A percentile compares a stretch with the other conserved stretches of the same genome.
Conservation (phyloP, 1,140 invertebrate species). For the Pseudoatta argentina region DNA sequence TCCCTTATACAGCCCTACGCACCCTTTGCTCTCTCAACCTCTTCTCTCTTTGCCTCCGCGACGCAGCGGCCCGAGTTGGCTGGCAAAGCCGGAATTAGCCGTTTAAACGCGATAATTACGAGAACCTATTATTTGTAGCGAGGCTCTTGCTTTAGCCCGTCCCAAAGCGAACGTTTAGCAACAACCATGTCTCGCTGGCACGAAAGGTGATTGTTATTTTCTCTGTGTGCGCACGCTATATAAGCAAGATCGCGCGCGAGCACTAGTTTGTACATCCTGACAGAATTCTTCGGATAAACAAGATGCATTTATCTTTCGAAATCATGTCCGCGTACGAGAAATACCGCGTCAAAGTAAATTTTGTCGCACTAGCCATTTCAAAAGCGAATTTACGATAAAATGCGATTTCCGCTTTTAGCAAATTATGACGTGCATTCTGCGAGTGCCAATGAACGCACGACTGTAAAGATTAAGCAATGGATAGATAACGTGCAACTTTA, state of each 20-base stretch:
- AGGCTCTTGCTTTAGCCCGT: constrained; percentile 48
- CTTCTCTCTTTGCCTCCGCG: neutral
- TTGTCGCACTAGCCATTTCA: constrained; percentile 10
- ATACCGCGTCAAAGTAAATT: neutral
- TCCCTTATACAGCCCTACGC: constrained; percentile 8
- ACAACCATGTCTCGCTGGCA: constrained; percentile 22
- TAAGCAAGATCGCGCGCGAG: neutral
- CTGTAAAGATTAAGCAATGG: neutral
- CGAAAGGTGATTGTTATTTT: constrained; percentile 58
- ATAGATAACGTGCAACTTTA: neutral
- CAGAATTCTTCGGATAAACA: constrained; percentile 44
- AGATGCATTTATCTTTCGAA: constrained; percentile 45
- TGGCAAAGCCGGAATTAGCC: constrained; percentile 67
- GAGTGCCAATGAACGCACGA: neutral
- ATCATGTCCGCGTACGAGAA: constrained; percentile 6
- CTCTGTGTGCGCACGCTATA: neutral
- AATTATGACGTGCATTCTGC: neutral
- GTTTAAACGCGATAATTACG: constrained; percentile 75
- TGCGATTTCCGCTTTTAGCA: constrained; percentile 19
- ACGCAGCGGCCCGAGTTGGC: neutral
- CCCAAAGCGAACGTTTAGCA: constrained; percentile 54
- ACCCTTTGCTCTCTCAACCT: neutral
- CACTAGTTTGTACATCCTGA: neutral
- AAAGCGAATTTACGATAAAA: constrained; percentile 27
- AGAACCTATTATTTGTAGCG: constrained; percentile 71